Conservation (phyloP, 2,797 vertebrate genomes). For the Pangasius djambal region DNA sequence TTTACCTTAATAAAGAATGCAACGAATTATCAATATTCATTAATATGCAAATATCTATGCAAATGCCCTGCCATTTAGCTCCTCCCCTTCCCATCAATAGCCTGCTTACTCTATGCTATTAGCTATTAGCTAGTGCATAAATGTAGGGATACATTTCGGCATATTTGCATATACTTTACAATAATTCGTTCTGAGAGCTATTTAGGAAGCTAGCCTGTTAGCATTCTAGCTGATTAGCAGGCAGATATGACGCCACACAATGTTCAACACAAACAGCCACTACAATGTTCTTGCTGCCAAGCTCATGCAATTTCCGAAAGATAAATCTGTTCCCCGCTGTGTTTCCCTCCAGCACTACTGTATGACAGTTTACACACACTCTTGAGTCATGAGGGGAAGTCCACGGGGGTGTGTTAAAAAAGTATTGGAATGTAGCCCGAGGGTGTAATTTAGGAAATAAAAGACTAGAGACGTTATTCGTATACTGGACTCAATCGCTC, state of each 20-base stretch:
- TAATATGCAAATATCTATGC: neutral
- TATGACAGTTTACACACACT: neutral
- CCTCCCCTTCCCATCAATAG: neutral
- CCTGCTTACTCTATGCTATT: neutral
- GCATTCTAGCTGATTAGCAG: neutral
- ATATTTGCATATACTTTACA: neutral
- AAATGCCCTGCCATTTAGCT: neutral
- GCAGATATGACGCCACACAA: neutral
- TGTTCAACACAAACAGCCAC: neutral
- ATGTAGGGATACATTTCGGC: neutral
- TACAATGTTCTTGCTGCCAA: too few species aligned
- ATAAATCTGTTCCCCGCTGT: neutral
- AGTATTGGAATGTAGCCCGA: neutral
- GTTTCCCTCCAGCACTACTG: neutral
- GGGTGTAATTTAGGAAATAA: slow-evolving; percentile 10
- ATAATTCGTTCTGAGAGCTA: neutral
- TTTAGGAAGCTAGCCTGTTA: neutral
- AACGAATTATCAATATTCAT: neutral
- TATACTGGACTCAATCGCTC: neutral
- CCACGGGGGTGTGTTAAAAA: neutral
- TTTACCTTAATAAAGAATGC: neutral
- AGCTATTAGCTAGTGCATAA: neutral
- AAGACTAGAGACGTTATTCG: neutral
- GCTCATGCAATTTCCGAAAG: neutral
- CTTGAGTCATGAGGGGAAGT: neutral